Evolutionary conservation across 2,113 vertebrate genomes (phyloP), one percentile per base, ranked within the genome.

Genomic region (Nannobrachium achirus): DNA sequence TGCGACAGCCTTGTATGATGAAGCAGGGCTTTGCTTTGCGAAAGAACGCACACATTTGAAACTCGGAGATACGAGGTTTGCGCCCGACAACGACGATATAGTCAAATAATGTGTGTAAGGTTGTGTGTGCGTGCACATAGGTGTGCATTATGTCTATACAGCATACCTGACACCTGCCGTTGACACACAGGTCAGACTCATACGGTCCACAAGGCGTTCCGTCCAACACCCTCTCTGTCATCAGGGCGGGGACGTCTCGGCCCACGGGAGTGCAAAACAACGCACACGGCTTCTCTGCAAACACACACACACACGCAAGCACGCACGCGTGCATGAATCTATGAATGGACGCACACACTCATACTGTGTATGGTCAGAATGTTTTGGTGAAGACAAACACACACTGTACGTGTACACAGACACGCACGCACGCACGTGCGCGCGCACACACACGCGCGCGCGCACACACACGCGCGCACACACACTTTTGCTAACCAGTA

Each of bases 121-220:
- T n/a, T 57, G 44, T 56, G 53, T 33, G 1, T 48, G 52, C 38
- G 42, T 42, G 60, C 44, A 51, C 13, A 10, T 56, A 33, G 44
- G 13, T 25, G 33, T 68, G n/a, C 44, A 9, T 19, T 7, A 16
- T 9, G 49, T 50, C n/a, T n/a, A n/a, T n/a, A n/a, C n/a, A n/a
- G 16, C 8, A 8, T 86, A 91, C 98, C 97, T 98, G 95, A 92
- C 98, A 99, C 78, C 90, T 95, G 84, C 98, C 97, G 13, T 95
- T 95, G 40, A 99, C 94, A 81, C 98, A 99, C 73, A 99, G 93
- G 83, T 99, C 98, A 0, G 90, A 91, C 89, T 99, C 97, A 0
- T 97, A 99, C 3, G 97, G 96, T 51, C 97, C 98, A 10, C 98
- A 99, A 0, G 96, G 95, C 1, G 98, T 99, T 8, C 98, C 98